These are phyloP conservation scores for Carlito syrichta DNA, from an alignment of 2,113 vertebrate genomes.

Conservation along the genomic window DNA sequence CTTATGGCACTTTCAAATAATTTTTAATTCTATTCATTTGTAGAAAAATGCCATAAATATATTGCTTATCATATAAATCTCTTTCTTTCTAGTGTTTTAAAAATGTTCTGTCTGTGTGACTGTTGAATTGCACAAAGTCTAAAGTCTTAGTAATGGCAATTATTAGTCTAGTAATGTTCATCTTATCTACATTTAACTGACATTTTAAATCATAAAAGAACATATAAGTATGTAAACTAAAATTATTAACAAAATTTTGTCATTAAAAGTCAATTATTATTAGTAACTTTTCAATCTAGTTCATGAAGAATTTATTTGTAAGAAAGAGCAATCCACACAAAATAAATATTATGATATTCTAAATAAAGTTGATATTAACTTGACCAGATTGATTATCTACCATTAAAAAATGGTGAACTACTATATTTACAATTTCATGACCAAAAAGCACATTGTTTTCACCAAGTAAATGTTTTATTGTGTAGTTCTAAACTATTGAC, in stretches of 20 bases:
- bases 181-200: not conserved
- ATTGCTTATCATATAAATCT: not conserved
- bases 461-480: not conserved
- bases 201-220: not conserved
- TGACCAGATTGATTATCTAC: not conserved
- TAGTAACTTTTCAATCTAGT: not conserved
- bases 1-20: not conserved
- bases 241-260: not conserved
- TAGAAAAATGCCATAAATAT: not conserved
- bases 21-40: not conserved
- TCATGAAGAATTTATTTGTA: not conserved
- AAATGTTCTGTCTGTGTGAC: not conserved
- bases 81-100: not conserved
- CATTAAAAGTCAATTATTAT: not conserved
- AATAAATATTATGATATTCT: not conserved
- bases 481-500: not conserved
- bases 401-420: not conserved
- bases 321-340: not conserved
- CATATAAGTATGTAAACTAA: not conserved
- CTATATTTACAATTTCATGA: not conserved
- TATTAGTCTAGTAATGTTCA: not conserved
- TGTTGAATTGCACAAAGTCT: not conserved
- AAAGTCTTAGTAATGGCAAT: not conserved
- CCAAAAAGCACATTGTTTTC: not conserved
- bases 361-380: not conserved